Evolutionary conservation across 2,888 invertebrate species (phyloP).

Genomic region (Leptopilina drosophilae): DNA sequence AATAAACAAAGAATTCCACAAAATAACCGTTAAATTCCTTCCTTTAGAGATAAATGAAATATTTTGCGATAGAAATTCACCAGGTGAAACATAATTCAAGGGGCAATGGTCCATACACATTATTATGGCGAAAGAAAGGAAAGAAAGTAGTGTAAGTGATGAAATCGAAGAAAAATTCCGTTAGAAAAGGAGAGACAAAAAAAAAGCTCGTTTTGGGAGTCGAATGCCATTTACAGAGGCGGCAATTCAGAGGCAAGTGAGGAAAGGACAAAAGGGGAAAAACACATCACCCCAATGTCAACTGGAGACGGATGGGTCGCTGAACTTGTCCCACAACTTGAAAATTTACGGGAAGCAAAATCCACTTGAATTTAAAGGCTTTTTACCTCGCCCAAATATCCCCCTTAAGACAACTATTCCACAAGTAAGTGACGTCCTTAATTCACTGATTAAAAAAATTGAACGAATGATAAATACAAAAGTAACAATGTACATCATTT

Average conservation of each 20-base stretch:
- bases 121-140: slow-evolving; percentile 21
- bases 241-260: slow-evolving; percentile 51
- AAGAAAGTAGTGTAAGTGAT: slow-evolving; percentile 44
- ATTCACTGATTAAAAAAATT: no score
- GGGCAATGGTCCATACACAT: slow-evolving; percentile 12
- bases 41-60: background rate
- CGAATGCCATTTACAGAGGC: slow-evolving; percentile 42
- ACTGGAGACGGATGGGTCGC: slow-evolving; percentile 72
- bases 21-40: background rate
- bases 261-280: slow-evolving; percentile 56
- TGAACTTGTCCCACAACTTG: slow-evolving; percentile 63
- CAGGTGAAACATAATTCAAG: background rate
- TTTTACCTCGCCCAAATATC: slow-evolving; percentile 32
- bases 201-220: slow-evolving; percentile 47
- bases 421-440: no score
- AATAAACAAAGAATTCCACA: no score
- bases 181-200: slow-evolving; percentile 45
- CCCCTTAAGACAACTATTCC: slow-evolving; percentile 10
- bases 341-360: slow-evolving; percentile 55
- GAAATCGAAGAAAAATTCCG: slow-evolving; percentile 42
- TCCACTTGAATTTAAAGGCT: slow-evolving; percentile 19
- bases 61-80: background rate
- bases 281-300: slow-evolving; percentile 70
- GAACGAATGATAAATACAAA: no score
- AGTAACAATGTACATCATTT: no score